Base-by-base conservation (phyloP, 2,888 invertebrate genomes). In the Harpagoxenus sublaevis region DNA sequence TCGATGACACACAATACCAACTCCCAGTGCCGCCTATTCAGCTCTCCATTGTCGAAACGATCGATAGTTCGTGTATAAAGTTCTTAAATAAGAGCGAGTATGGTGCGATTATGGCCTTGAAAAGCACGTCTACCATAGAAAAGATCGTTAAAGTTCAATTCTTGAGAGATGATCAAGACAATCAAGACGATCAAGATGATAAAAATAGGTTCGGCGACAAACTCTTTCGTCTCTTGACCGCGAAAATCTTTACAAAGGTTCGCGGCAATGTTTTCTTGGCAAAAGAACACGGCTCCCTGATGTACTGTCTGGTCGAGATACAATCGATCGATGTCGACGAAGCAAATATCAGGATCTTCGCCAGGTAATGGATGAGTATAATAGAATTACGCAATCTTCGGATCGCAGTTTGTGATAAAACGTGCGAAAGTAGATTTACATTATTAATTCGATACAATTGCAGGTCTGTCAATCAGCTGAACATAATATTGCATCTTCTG, bases 271-370 rank as follows among this genome's bases (percentile, higher is more conserved):
- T 93, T 18, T 93, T 92, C 77, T 84, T 91, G 0, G 86, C 89
- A 4, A 91, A 86, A 42, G 87, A 83, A n/a, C 73, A 85, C 28
- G 93, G 92, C 3, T 86, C 89, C 5, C 75, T 94, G 55, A 87
- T 92, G 55, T 88, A 92, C 60, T 92, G 92, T 65, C 82, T 95
- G 15, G 65, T 94, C 60, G 94, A 95, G 83, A 87, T 94, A 23
- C 57, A 91, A 15, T 87, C 91, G 15, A 66, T 87, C 4, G 79
- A 73, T 5, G 86, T 87, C 4, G 83, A 82, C 2, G 79, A 88
- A 0, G 84, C 86, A 2, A 85, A 81, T 6, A 45, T 94, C 9
- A 88, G 79, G 31, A 87, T 93, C 42, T 92, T 87, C 3, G 90
- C 94, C n/a, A 92, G 92, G 94, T 94, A 89, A 88, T 78, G n/a